phyloP scores from a whole-genome alignment of 2,797 vertebrate genomes.

The Bryconaethiops microstoma region DNA sequence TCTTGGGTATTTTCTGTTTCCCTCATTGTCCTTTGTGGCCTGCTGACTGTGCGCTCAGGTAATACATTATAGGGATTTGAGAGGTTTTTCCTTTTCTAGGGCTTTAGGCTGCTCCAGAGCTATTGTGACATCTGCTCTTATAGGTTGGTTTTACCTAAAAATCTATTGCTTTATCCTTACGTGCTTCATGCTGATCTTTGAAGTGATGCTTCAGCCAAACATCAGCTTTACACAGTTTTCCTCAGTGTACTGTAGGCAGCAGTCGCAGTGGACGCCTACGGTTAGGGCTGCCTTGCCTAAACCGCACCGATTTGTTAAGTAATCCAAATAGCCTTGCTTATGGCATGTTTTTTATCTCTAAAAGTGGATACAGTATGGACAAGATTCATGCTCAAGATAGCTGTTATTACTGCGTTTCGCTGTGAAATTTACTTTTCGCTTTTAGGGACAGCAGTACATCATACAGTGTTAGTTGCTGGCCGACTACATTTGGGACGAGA shows the following conservation, averaged over 20 bases:
- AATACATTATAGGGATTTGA: not conserved
- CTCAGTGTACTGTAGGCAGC: too few species aligned
- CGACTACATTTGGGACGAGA: not conserved
- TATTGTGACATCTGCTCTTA: not conserved
- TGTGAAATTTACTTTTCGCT: not conserved
- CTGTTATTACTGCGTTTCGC: too few species aligned
- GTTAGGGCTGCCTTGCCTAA: too few species aligned
- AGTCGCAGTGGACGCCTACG: too few species aligned
- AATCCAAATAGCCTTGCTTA: too few species aligned
- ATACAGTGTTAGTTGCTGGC: not conserved
- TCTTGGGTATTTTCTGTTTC: slow-evolving; percentile 1
- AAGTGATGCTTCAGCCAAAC: not conserved
- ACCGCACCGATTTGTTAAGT: too few species aligned
- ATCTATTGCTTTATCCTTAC: not conserved
- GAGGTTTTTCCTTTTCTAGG: not conserved
- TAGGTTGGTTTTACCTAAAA: not conserved
- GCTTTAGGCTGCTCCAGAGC: not conserved
- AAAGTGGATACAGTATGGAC: too few species aligned
- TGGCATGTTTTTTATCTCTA: too few species aligned
- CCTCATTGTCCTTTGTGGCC: slow-evolving; percentile 3
- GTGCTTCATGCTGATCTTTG: not conserved
- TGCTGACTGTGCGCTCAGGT: not conserved
- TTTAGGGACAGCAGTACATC: not conserved
- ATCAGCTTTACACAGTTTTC: too few species aligned
- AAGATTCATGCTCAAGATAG: too few species aligned